Evolutionary conservation across 1,140 invertebrate genomes (phyloP).

Genomic region (Aphelenchoides avenae): DNA sequence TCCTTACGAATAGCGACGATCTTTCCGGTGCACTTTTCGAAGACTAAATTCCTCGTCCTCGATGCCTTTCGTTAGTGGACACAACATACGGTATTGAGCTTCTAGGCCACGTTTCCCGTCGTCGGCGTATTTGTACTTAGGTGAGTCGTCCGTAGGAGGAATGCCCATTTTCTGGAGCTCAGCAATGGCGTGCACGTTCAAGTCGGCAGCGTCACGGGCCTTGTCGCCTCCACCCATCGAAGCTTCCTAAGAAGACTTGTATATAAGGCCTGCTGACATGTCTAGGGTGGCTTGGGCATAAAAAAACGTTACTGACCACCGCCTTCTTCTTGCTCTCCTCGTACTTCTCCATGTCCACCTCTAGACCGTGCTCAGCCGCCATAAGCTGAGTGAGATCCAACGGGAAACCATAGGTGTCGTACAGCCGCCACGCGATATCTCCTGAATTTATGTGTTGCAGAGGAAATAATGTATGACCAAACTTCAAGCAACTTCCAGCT

Average conservation of each 20-base stretch:
- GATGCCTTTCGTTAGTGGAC: not conserved
- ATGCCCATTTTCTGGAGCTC: constrained; percentile 73
- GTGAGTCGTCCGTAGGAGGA: constrained; percentile 78
- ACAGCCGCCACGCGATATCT: constrained; percentile 92
- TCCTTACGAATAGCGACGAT: constrained; percentile 68
- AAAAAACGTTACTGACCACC: constrained; percentile 24
- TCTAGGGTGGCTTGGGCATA: constrained; percentile 1
- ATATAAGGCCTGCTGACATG: too few species aligned
- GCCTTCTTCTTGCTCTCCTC: constrained; percentile 74
- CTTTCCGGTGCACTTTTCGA: constrained; percentile 62
- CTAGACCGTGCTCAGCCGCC: constrained; percentile 87
- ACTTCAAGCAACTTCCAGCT: too few species aligned
- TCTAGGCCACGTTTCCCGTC: constrained; percentile 64
- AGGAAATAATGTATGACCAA: constrained; percentile 60
- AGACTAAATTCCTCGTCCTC: constrained; percentile 56
- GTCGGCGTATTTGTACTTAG: constrained; percentile 85
- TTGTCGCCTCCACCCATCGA: constrained; percentile 48
- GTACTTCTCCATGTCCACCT: constrained; percentile 80
- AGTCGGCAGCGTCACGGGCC: constrained; percentile 60
- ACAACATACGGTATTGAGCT: constrained; percentile 67
- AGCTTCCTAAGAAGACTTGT: constrained; percentile 23
- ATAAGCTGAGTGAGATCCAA: constrained; percentile 94
- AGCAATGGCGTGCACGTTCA: constrained; percentile 91
- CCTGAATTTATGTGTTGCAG: constrained; percentile 86
- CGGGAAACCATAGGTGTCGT: constrained; percentile 98